These are phyloP conservation scores for Drosophila subpulchrella DNA, from an alignment of 1,140 invertebrate species.

Conservation along the genomic window DNA sequence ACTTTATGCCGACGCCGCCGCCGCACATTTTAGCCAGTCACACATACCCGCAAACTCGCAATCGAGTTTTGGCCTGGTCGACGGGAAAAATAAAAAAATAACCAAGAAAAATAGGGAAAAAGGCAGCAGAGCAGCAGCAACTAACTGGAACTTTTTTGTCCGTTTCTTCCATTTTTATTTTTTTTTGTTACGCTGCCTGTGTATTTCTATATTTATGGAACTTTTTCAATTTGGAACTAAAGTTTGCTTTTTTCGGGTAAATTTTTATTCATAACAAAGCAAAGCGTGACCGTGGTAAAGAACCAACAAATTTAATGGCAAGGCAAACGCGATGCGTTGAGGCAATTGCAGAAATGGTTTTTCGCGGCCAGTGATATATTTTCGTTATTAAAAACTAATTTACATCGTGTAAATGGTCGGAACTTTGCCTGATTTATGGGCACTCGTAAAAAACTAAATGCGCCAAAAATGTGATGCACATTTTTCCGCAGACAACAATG, in stretches of 20 bases:
- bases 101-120: constrained; percentile 13
- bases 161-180: constrained; percentile 22
- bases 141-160: constrained; percentile 65
- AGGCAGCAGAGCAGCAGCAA: constrained; percentile 29
- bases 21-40: constrained; percentile 52
- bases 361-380: constrained; percentile 43
- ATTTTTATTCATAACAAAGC: constrained; percentile 82
- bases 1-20: constrained; percentile 72
- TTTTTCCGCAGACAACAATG: constrained; percentile 24
- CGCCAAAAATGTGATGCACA: constrained; percentile 33
- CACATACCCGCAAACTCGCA: constrained; percentile 28
- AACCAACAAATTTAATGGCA: constrained; percentile 58
- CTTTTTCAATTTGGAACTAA: constrained; percentile 83
- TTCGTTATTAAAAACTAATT: constrained; percentile 71
- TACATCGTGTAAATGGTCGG: constrained; percentile 57
- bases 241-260: constrained; percentile 68
- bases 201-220: constrained; percentile 81
- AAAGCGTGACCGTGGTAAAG: constrained; percentile 62
- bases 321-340: constrained; percentile 18
- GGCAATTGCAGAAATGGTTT: constrained; percentile 42
- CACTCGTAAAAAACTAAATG: constrained; percentile 44
- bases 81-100: constrained; percentile 43
- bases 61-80: constrained; percentile 67
- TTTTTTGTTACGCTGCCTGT: constrained; percentile 8
- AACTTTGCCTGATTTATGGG: constrained; percentile 49